Base-by-base conservation (phyloP, 2,888 invertebrate genomes). In the Fragum whitleyi region DNA sequence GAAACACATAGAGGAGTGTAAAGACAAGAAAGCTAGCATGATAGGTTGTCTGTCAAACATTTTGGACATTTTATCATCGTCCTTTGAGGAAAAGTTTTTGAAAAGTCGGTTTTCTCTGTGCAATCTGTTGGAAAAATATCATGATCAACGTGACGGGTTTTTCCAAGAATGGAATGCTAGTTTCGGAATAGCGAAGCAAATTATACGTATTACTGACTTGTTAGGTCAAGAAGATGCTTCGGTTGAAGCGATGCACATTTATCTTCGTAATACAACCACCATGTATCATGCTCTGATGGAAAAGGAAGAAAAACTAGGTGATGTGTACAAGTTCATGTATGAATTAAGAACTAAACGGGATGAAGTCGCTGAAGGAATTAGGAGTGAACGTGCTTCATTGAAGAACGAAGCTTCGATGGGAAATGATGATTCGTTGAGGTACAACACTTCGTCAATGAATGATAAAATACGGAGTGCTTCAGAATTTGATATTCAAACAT, bases 101-200 rank as follows among this genome's bases (percentile, higher is more conserved):
- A 47, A 47, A 14, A 61, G 28, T n/a, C 11, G 14, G 7, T 61
- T 61, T 32, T 32, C 61, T n/a, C 29, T 19, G 9, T 29, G 19
- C 19, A 61, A 61, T n/a, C n/a, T 61, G 29, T 32, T 61, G 32
- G 32, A 61, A 16, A 61, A 32, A 61, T 61, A 61, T 19, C 26
- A 19, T n/a, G 19, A 61, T 7, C 32, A 6, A 2, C 32, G 32
- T 7, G 32, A 61, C 16, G 32, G n/a, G 1, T 61, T 61, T 32
- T 61, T 61, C 32, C 61, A 32, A n/a, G 61, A 61, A 32, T 32
- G 32, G n/a, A 61, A n/a, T 32, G 19, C 32, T 1, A 11, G 32
- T n/a, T 61, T 61, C n/a, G 36, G n/a, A 32, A 29, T 61, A 7
- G 19, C 32, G 11, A 29, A 61, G 32, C 16, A 61, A 16, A n/a